Conservation (phyloP, 92 coral and sea anemone genomes). For the Paramuricea clavata region DNA sequence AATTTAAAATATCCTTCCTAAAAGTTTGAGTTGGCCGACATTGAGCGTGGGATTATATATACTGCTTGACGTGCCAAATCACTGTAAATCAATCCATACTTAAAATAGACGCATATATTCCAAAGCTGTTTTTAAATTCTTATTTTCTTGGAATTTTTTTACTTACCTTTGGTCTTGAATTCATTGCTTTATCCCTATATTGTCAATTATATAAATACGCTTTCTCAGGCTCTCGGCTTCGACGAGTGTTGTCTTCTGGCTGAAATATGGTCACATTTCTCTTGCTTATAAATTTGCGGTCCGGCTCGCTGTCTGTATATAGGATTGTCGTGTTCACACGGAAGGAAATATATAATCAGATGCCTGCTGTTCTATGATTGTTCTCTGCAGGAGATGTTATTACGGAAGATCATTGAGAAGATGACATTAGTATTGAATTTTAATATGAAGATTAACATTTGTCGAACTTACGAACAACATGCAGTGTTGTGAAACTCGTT, state of each 20-base stretch:
- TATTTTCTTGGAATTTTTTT: not conserved
- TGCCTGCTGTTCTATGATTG: not conserved
- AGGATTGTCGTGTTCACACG: not conserved
- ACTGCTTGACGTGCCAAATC: conserved; percentile 1
- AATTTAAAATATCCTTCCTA: too few species aligned
- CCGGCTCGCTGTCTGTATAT: not conserved
- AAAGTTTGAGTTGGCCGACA: too few species aligned
- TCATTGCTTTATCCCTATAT: not conserved
- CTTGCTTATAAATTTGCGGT: not conserved
- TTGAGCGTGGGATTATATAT: too few species aligned
- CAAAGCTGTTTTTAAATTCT: not conserved
- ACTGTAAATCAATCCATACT: not conserved
- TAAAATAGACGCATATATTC: not conserved
- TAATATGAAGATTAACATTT: not conserved
- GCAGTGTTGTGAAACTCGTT: too few species aligned
- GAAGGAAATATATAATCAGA: conserved; percentile 37
- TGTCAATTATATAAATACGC: not conserved
- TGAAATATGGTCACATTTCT: not conserved
- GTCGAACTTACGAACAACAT: not conserved
- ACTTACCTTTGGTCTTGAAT: not conserved
- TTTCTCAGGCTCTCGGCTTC: too few species aligned
- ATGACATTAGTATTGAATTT: not conserved
- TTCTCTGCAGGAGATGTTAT: not conserved
- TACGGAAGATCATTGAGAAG: not conserved
- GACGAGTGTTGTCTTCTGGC: not conserved